A percentile compares a stretch with the other conserved stretches of the same genome.
Conservation (phyloP, 2,113 vertebrate species). For the Hymenochirus boettgeri region DNA sequence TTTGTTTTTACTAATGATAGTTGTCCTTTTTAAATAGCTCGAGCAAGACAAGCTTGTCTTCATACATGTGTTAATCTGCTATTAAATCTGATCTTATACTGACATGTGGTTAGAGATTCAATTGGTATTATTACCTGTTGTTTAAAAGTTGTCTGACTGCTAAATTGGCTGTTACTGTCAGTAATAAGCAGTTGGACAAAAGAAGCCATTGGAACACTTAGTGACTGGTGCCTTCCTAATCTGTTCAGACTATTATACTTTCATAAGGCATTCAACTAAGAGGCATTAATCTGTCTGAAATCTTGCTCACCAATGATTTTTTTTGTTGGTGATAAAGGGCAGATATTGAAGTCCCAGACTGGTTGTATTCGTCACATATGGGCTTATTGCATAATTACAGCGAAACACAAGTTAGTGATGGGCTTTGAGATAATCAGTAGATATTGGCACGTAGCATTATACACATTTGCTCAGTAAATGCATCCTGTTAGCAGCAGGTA, state of each 20-base stretch:
- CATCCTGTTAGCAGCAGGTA: background rate
- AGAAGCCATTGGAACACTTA: constrained; percentile 54
- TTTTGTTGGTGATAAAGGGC: constrained; percentile 9
- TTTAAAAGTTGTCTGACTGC: constrained; percentile 43
- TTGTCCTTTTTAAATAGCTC: background rate
- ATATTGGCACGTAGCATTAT: too few species aligned
- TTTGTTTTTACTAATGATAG: background rate
- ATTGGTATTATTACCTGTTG: constrained; percentile 52
- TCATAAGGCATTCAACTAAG: constrained; percentile 44
- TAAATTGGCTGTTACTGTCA: constrained; percentile 51
- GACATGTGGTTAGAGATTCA: constrained; percentile 20
- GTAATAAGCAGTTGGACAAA: constrained; percentile 53
- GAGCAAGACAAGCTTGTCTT: background rate
- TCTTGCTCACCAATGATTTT: constrained; percentile 44
- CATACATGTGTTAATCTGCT: background rate
- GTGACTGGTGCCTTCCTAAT: constrained; percentile 54
- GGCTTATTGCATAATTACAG: constrained; percentile 39
- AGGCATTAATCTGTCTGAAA: constrained; percentile 49
- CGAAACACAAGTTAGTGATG: constrained; percentile 32
- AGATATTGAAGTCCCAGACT: constrained; percentile 16
- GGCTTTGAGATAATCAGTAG: constrained; percentile 41
- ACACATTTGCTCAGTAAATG: background rate
- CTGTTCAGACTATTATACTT: constrained; percentile 45
- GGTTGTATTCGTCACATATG: constrained; percentile 25
- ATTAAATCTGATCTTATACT: constrained; percentile 4